phyloP scores from a whole-genome alignment of 2,888 invertebrate species.

The Caenorhabditis parvicauda region DNA sequence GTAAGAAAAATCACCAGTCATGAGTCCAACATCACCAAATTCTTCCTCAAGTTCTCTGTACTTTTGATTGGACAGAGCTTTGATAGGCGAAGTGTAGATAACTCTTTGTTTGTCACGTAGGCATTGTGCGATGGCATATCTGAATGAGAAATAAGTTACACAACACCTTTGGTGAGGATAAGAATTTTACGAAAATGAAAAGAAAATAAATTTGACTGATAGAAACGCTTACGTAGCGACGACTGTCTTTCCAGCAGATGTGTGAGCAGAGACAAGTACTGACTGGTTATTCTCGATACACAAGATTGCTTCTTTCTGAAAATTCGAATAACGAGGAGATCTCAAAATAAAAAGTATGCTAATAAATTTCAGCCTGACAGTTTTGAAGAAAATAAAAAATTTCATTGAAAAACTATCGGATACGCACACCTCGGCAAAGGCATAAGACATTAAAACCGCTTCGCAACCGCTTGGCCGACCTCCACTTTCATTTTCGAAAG shows the following conservation, averaged over 20 bases:
- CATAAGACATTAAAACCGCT: too few relatives aligned
- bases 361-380: too few relatives aligned
- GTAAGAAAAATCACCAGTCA: slow-evolving; percentile 75
- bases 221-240: slow-evolving; percentile 79
- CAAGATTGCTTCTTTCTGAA: slow-evolving; percentile 74
- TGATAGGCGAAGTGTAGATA: slow-evolving; percentile 98
- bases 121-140: slow-evolving; percentile 90
- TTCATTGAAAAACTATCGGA: too few relatives aligned
- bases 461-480: too few relatives aligned
- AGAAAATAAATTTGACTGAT: background rate
- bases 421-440: too few relatives aligned
- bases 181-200: background rate
- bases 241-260: slow-evolving; percentile 98
- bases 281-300: slow-evolving; percentile 98
- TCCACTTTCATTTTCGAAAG: too few relatives aligned
- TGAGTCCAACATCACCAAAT: slow-evolving; percentile 84
- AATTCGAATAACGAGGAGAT: slow-evolving; percentile 63
- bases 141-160: slow-evolving; percentile 34
- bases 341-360: background rate
- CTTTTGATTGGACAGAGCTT: slow-evolving; percentile 97
- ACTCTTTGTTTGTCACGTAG: slow-evolving; percentile 91
- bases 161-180: background rate
- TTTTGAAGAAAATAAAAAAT: too few relatives aligned
- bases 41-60: slow-evolving; percentile 89
- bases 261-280: slow-evolving; percentile 96